These are phyloP conservation scores for Anadara kagoshimensis DNA, from an alignment of 1,140 invertebrate species.

Conservation along the genomic window DNA sequence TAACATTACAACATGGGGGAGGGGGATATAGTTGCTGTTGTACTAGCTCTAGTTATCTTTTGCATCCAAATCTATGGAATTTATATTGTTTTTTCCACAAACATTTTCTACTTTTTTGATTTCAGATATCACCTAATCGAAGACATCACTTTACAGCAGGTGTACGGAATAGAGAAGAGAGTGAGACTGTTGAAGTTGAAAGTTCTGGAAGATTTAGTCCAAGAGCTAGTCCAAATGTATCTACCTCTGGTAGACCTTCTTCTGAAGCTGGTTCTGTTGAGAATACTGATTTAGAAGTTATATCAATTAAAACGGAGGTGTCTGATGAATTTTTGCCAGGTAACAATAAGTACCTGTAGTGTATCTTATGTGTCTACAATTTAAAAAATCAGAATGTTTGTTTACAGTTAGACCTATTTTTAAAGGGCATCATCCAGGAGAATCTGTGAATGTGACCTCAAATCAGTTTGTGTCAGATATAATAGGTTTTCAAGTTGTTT, in stretches of 20 bases:
- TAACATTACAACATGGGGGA: too few relatives aligned
- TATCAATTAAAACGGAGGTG: conserved; percentile 17
- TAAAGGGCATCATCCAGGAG: not conserved
- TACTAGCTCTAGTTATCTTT: too few relatives aligned
- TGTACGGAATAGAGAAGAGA: not conserved
- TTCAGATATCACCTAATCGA: conserved; percentile 7
- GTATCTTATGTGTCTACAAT: not conserved
- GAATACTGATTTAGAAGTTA: conserved; percentile 28
- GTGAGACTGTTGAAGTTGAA: conserved; percentile 15
- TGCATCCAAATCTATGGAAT: too few relatives aligned
- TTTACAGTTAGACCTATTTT: not conserved
- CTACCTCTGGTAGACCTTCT: conserved; percentile 36
- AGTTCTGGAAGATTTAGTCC: conserved; percentile 37
- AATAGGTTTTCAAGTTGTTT: too few relatives aligned
- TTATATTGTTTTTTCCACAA: too few relatives aligned
- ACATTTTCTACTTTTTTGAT: not conserved
- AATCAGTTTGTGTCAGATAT: not conserved
- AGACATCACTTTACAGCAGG: conserved; percentile 4
- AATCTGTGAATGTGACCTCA: not conserved
- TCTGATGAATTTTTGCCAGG: conserved; percentile 2
- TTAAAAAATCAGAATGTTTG: not conserved
- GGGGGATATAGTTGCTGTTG: too few relatives aligned
- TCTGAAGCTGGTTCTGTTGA: conserved; percentile 38
- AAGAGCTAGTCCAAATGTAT: conserved; percentile 36
- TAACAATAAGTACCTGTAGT: not conserved